phyloP scores from a whole-genome alignment of 2,797 vertebrate genomes.

The Falco novaeseelandiae region DNA sequence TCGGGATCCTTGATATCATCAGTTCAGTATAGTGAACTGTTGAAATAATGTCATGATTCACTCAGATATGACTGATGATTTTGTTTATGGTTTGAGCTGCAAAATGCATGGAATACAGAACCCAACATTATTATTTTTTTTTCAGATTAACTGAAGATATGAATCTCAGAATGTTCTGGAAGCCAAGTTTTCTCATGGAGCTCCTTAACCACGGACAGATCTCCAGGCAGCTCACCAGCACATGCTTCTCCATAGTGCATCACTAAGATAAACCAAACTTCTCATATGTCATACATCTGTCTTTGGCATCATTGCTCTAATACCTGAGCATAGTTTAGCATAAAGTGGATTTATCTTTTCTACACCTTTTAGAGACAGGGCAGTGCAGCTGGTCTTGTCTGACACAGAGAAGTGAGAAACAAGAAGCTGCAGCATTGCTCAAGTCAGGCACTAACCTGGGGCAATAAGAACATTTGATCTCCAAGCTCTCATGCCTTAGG shows the following conservation, averaged over 20 bases:
- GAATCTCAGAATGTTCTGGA: background rate
- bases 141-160: background rate
- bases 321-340: background rate
- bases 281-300: background rate
- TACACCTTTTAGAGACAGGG: background rate
- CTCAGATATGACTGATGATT: background rate
- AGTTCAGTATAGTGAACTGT: background rate
- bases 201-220: background rate
- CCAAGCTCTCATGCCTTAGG: background rate
- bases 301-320: background rate
- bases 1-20: accelerated
- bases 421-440: background rate
- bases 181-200: background rate
- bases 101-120: background rate
- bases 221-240: background rate
- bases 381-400: background rate
- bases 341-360: background rate
- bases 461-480: background rate
- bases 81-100: background rate
- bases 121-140: too few relatives aligned
- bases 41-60: background rate
- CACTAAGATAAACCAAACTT: background rate
- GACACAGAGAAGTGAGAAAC: background rate
- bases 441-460: background rate
- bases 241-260: background rate